A percentile compares a stretch with the other conserved stretches of the same genome.
phyloP scores from a whole-genome alignment of 2,797 vertebrate genomes.

The Todus mexicanus region DNA sequence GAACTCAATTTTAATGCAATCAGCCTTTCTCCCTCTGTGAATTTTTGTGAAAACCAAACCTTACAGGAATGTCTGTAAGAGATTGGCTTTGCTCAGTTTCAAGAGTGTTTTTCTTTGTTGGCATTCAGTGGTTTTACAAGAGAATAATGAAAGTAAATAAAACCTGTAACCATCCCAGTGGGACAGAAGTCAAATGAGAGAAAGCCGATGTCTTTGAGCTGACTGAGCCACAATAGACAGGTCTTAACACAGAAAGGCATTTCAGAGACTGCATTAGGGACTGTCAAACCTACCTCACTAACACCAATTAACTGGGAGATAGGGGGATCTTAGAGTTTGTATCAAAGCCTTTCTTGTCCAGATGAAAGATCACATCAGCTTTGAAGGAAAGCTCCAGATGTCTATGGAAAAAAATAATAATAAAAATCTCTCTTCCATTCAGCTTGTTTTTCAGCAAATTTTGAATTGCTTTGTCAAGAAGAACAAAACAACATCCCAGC shows the following conservation, averaged over 20 bases:
- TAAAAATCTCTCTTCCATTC: background rate
- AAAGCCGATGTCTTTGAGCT: constrained; percentile 39
- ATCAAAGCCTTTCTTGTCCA: constrained; percentile 63
- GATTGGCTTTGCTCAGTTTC: background rate
- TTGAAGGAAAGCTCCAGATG: constrained; percentile 64
- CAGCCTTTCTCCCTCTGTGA: background rate
- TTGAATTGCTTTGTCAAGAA: constrained; percentile 49
- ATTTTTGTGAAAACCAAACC: background rate
- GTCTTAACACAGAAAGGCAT: constrained; percentile 41
- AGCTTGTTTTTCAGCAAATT: constrained; percentile 38
- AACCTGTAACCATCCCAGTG: constrained; percentile 32
- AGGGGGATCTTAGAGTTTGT: constrained; percentile 31
- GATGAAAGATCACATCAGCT: constrained; percentile 49
- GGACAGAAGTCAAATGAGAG: constrained; percentile 41
- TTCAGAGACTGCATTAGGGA: background rate
- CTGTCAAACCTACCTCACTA: constrained; percentile 59
- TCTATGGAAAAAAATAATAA: background rate
- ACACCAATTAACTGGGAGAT: constrained; percentile 60
- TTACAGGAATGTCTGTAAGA: background rate
- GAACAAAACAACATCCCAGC: constrained; percentile 50
- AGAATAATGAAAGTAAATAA: constrained; percentile 56
- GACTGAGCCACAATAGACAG: constrained; percentile 38
- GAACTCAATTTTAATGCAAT: background rate
- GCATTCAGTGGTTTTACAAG: constrained; percentile 51
- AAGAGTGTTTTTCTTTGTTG: background rate